Evolutionary conservation across 2,113 vertebrate genomes (phyloP).

Genomic region (Buteo buteo): DNA sequence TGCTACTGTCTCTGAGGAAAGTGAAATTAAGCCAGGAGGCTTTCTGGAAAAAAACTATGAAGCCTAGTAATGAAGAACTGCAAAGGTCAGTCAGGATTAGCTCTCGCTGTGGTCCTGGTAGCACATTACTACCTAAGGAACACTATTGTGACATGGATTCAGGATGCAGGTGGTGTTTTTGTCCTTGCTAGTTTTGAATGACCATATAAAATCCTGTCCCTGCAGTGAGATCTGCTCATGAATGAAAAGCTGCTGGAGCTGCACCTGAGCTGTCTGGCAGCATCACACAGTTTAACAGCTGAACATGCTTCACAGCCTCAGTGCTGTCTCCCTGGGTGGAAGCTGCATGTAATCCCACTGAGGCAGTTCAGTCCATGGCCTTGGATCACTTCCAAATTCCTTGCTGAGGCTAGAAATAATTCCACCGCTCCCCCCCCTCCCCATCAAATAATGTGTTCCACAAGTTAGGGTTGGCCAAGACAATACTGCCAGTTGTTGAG

Average conservation of each 20-base stretch:
- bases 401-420: not conserved
- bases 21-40: not conserved
- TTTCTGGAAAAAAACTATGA: not conserved
- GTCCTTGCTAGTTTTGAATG: not conserved
- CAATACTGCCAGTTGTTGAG: not conserved
- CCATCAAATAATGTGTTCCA: not conserved
- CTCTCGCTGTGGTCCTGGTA: not conserved
- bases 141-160: not conserved
- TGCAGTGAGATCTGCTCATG: not conserved
- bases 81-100: not conserved
- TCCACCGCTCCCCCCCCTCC: fast-evolving
- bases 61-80: not conserved
- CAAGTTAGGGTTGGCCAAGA: not conserved
- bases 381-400: not conserved
- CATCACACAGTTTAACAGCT: not conserved
- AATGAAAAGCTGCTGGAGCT: not conserved
- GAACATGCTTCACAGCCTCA: not conserved
- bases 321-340: not conserved
- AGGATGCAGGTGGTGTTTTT: not conserved
- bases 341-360: not conserved
- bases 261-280: not conserved
- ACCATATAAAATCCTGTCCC: not conserved
- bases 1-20: not conserved
- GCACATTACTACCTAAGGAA: not conserved
- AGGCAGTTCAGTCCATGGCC: not conserved